Conservation (phyloP, 1,140 invertebrate genomes). For the Centruroides sculpturatus region DNA sequence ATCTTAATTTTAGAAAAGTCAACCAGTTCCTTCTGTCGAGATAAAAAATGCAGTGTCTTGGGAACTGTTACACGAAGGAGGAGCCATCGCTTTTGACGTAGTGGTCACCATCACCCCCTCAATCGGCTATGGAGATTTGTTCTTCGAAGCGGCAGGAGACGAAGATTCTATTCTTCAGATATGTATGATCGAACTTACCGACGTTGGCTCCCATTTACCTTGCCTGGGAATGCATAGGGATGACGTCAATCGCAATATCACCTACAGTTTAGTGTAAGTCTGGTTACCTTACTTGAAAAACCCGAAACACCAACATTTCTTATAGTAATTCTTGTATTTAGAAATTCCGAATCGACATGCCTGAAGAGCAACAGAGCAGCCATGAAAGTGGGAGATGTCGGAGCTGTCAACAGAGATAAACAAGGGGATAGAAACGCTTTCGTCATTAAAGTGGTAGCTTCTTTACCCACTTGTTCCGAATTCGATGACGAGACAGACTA, state of each 20-base stretch:
- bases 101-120: constrained; percentile 9
- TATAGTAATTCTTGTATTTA: no score
- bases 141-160: constrained; percentile 11
- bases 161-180: constrained; percentile 16
- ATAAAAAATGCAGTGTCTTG: constrained; percentile 15
- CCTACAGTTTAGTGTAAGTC: constrained; percentile 14
- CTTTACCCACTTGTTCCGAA: no score
- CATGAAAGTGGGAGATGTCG: no score
- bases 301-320: no score
- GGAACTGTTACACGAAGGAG: constrained; percentile 16
- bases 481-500: no score
- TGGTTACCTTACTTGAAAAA: no score
- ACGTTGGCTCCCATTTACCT: constrained; percentile 16
- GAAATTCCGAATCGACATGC: no score
- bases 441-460: no score
- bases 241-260: constrained; percentile 15
- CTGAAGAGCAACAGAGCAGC: no score
- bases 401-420: no score
- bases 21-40: constrained; percentile 3
- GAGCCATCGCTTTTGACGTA: constrained; percentile 15
- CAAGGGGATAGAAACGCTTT: no score
- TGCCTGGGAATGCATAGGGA: constrained; percentile 16
- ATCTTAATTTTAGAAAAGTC: background rate
- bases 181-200: constrained; percentile 11
- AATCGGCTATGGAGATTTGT: constrained; percentile 15